phyloP scores from a whole-genome alignment of 1,140 invertebrate species.

The Apis laboriosa region DNA sequence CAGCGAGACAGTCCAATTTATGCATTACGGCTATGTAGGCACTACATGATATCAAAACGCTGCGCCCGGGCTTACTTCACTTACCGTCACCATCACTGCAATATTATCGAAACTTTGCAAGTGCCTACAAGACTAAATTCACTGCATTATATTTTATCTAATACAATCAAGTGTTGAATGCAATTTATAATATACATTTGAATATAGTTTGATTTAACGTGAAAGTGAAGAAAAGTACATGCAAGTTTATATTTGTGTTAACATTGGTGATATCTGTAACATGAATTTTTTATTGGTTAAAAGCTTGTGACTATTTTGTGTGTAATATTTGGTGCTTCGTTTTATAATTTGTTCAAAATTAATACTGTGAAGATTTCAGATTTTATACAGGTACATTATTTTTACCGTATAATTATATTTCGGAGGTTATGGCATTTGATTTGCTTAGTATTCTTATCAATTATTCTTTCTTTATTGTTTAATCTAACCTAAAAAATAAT shows the following conservation, averaged over 20 bases:
- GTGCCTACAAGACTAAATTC: constrained; percentile 75
- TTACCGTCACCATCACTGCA: constrained; percentile 68
- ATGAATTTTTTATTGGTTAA: constrained; percentile 59
- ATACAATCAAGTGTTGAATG: constrained; percentile 34
- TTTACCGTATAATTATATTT: constrained; percentile 19
- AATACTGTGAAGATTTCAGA: constrained; percentile 42
- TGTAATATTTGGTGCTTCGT: constrained; percentile 50
- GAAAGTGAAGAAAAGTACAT: constrained; percentile 34
- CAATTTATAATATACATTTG: constrained; percentile 14
- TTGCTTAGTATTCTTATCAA: background rate
- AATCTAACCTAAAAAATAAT: too few relatives aligned
- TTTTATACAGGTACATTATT: constrained; percentile 58
- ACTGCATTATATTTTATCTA: constrained; percentile 41
- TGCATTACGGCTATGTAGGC: constrained; percentile 82
- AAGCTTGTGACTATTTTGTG: constrained; percentile 63
- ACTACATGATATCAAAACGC: constrained; percentile 78
- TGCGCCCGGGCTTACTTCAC: constrained; percentile 75
- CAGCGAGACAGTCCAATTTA: constrained; percentile 81
- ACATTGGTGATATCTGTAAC: constrained; percentile 55
- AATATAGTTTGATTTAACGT: constrained; percentile 12
- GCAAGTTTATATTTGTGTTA: constrained; percentile 32
- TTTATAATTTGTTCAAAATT: constrained; percentile 54
- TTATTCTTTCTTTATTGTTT: constrained; percentile 14
- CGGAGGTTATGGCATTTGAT: constrained; percentile 31
- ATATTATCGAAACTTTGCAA: constrained; percentile 68